phyloP scores from a whole-genome alignment of 2,797 vertebrate species.

The Todus mexicanus region DNA sequence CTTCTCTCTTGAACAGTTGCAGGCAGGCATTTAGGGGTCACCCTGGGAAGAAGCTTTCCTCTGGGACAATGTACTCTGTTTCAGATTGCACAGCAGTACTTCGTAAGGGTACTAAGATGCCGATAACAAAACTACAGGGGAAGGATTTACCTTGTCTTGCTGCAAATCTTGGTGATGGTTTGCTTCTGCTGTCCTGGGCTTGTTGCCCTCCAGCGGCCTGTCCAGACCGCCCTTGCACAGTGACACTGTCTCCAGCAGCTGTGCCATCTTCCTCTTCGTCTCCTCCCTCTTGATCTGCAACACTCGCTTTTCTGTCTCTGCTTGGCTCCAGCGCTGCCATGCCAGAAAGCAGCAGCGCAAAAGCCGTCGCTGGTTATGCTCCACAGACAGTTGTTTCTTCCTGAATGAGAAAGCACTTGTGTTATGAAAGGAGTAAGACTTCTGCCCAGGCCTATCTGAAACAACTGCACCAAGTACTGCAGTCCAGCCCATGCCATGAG shows the following conservation, averaged over 20 bases:
- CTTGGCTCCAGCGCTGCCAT: conserved; percentile 82
- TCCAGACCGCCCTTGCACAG: conserved; percentile 35
- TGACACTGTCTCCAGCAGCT: conserved; percentile 79
- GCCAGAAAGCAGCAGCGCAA: conserved; percentile 78
- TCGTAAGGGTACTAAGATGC: background rate
- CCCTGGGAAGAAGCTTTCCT: background rate
- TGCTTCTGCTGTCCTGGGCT: background rate
- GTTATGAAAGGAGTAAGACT: background rate
- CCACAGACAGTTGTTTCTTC: conserved; percentile 75
- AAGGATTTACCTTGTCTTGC: conserved; percentile 44
- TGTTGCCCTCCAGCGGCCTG: background rate
- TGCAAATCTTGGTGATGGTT: background rate
- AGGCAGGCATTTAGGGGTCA: background rate
- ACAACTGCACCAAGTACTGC: background rate
- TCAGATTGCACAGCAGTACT: background rate
- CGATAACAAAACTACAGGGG: background rate
- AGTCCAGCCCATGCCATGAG: accelerated
- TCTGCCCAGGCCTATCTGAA: background rate
- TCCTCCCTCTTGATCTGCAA: conserved; percentile 81
- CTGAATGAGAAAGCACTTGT: conserved; percentile 49
- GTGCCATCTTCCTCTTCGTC: conserved; percentile 84
- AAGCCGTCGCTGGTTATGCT: conserved; percentile 79
- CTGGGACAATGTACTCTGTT: background rate
- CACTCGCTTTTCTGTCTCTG: conserved; percentile 72
- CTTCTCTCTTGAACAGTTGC: background rate